Evolutionary conservation across 2,113 vertebrate genomes (phyloP).

Genomic region (Bujurquina vittata): DNA sequence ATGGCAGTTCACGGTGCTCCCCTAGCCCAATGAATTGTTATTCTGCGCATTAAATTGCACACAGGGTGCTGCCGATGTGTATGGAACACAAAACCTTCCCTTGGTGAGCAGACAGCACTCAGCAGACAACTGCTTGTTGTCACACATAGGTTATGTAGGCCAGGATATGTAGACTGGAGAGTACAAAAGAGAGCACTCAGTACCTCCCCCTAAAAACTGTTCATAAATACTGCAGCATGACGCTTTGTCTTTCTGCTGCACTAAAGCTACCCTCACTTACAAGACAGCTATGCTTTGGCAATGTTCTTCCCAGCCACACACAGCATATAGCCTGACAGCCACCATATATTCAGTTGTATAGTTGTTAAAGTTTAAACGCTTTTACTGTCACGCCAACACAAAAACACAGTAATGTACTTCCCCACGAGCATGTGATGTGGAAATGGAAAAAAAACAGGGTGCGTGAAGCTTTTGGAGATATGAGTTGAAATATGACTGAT

Average conservation of each 20-base stretch:
- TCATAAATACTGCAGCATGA: constrained; percentile 81
- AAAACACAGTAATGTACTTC: constrained; percentile 69
- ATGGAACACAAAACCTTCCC: constrained; percentile 45
- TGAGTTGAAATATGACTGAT: constrained; percentile 45
- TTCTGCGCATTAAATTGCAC: constrained; percentile 37
- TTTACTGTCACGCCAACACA: constrained; percentile 59
- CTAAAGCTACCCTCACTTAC: constrained; percentile 59
- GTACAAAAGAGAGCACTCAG: constrained; percentile 79
- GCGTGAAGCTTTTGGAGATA: constrained; percentile 17
- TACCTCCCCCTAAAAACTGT: constrained; percentile 65
- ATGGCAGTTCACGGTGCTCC: constrained; percentile 22
- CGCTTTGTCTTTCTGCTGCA: constrained; percentile 76
- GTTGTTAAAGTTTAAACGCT: constrained; percentile 81
- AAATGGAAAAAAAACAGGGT: constrained; percentile 9
- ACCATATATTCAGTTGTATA: constrained; percentile 72
- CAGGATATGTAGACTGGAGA: constrained; percentile 68
- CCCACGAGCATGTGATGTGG: constrained; percentile 45
- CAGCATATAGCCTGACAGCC: constrained; percentile 64
- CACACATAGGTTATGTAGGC: constrained; percentile 69
- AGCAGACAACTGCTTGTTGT: constrained; percentile 65
- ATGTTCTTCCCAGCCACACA: constrained; percentile 56
- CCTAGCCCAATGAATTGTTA: constrained; percentile 45
- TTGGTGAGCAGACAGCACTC: constrained; percentile 56
- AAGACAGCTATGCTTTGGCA: constrained; percentile 69
- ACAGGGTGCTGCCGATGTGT: constrained; percentile 20